Evolutionary conservation across 2,888 invertebrate species (phyloP), one percentile per base, ranked within the genome.

Genomic region (Leistus spinibarbis): DNA sequence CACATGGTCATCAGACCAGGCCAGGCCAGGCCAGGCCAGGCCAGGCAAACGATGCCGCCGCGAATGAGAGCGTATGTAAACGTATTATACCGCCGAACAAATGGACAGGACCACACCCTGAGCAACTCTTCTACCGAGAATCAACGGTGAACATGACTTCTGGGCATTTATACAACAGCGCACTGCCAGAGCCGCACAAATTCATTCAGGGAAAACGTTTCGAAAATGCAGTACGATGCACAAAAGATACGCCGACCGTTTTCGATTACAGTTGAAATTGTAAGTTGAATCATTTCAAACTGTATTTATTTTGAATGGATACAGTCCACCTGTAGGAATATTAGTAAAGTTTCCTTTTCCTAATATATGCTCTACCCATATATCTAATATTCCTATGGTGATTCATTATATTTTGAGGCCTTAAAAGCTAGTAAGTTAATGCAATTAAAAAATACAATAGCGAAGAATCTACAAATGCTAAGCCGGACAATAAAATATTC

Each of bases 71-170:
- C 40, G 40, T 40, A 40, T 40, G 40, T 40, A 40, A 10, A 24
- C 24, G 24, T 24, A 17, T 19, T 1, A 56, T 56, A n/a, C 56
- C 19, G 3, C 17, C 7, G 56, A 3, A 56, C 56, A 56, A 56
- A 56, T 56, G 19, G 17, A 56, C 56, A 19, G 56, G 56, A 56
- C 56, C 56, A 56, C 56, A 56, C 56, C 56, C 56, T 56, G 56
- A 19, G 56, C 3, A 40, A 40, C 40, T 40, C 40, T 56, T 56
- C 19, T 60, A 22, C 57, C 19, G 57, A 57, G 57, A 19, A 57
- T 57, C 57, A 60, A 60, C 60, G 60, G 60, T 60, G 22, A 60
- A 60, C 60, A 60, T 60, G 60, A 60, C 60, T 60, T 60, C 60
- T 10, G 17, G 60, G 19, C 57, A 19, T 40, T 40, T 40, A 27